These are phyloP conservation scores for Coracias cyanogaster DNA, from an alignment of 2,797 vertebrate species.

Conservation along the genomic window DNA sequence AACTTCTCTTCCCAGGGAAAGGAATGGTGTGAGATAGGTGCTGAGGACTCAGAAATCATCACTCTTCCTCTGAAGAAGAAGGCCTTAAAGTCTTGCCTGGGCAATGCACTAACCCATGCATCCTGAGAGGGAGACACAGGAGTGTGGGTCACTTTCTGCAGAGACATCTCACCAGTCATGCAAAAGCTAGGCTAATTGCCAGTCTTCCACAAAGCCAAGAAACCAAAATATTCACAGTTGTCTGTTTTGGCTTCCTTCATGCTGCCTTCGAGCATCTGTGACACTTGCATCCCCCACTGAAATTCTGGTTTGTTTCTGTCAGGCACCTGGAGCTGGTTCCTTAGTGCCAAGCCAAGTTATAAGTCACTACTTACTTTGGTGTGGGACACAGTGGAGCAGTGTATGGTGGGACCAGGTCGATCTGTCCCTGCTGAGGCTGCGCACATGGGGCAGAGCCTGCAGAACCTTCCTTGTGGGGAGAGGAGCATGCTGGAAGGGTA, in stretches of 20 bases:
- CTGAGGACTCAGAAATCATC: not conserved
- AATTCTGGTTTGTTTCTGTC: not conserved
- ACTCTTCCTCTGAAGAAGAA: not conserved
- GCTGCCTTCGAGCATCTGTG: not conserved
- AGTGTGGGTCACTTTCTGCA: not conserved
- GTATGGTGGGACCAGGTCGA: rapidly evolving
- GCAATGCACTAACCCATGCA: rapidly evolving
- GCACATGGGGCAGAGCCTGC: rapidly evolving
- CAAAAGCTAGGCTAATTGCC: not conserved
- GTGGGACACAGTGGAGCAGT: rapidly evolving
- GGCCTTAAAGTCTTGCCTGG: not conserved
- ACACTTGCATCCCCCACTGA: not conserved
- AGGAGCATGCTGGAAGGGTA: not conserved
- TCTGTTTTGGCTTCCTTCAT: not conserved
- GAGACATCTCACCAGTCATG: not conserved
- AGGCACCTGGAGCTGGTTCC: not conserved
- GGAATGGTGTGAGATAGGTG: not conserved
- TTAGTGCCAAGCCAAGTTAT: rapidly evolving
- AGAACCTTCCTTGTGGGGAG: not conserved
- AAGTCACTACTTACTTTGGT: not conserved
- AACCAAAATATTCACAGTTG: not conserved
- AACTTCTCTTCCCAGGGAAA: not conserved
- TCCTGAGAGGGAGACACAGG: not conserved
- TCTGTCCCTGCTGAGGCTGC: rapidly evolving
- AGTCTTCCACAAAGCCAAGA: not conserved